phyloP scores from a whole-genome alignment of 2,797 vertebrate species.

The Siniperca scherzeri region DNA sequence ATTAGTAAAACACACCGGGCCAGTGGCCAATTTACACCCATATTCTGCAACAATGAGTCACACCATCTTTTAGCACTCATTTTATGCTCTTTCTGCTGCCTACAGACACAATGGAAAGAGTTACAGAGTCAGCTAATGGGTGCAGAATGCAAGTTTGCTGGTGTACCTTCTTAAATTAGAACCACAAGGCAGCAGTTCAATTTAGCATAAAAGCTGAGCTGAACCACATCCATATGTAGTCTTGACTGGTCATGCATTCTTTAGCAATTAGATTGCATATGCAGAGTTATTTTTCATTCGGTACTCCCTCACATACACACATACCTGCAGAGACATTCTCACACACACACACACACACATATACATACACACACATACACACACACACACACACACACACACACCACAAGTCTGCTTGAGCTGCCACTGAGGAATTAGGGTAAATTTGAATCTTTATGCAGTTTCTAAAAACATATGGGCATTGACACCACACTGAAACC shows the following conservation, averaged over 20 bases:
- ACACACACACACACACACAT: not conserved
- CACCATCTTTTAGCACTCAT: constrained; percentile 20
- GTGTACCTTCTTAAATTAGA: constrained; percentile 60
- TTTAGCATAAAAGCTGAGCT: constrained; percentile 41
- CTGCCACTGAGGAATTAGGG: not conserved
- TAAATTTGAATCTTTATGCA: constrained; percentile 19
- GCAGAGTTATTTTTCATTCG: constrained; percentile 30
- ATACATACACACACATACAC: not conserved
- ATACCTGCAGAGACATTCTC: not conserved
- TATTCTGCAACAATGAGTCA: constrained; percentile 39
- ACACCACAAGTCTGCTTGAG: constrained; percentile 1
- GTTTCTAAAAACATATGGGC: constrained; percentile 16
- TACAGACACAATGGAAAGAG: constrained; percentile 42
- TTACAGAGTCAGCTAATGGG: constrained; percentile 50
- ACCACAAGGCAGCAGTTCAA: constrained; percentile 47
- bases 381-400: constrained; percentile 1
- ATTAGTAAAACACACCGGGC: constrained; percentile 26
- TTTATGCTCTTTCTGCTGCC: constrained; percentile 42
- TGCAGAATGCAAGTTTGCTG: constrained; percentile 42
- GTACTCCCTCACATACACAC: not conserved
- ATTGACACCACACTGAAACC: not conserved
- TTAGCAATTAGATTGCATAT: constrained; percentile 43
- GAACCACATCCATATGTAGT: constrained; percentile 52
- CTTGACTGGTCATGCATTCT: constrained; percentile 57
- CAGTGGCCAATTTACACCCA: constrained; percentile 47